Evolutionary conservation across 2,797 vertebrate species (phyloP).

Genomic region (Cossypha caffra): DNA sequence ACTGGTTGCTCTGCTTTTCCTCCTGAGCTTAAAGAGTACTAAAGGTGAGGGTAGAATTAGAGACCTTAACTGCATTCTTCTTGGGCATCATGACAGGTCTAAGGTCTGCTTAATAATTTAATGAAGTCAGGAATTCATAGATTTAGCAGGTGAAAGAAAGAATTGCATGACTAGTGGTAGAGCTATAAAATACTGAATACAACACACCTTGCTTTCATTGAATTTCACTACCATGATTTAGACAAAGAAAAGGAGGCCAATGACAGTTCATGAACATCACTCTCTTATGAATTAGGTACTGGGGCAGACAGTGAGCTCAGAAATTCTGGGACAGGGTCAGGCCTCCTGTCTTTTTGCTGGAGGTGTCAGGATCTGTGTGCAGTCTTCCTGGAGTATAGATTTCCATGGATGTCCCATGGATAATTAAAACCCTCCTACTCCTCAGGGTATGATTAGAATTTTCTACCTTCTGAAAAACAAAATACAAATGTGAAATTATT

Average conservation of each 20-base stretch:
- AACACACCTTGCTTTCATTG: background rate
- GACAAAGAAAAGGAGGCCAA: background rate
- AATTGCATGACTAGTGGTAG: background rate
- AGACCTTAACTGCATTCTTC: background rate
- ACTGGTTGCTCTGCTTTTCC: background rate
- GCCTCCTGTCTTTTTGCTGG: background rate
- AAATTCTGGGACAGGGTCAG: background rate
- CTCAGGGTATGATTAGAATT: background rate
- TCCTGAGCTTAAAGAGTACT: background rate
- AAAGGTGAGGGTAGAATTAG: background rate
- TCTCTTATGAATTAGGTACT: background rate
- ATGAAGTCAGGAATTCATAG: background rate
- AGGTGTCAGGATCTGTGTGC: background rate
- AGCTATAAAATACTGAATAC: background rate
- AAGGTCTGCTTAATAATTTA: background rate
- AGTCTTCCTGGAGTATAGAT: background rate
- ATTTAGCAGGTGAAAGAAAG: background rate
- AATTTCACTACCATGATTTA: background rate
- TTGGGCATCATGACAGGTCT: background rate
- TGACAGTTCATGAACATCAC: background rate
- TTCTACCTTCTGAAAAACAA: background rate
- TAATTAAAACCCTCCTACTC: background rate
- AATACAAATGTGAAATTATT: background rate
- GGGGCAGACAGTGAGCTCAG: background rate
- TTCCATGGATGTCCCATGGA: background rate